phyloP scores from a whole-genome alignment of 2,113 vertebrate genomes.

The Natator depressus region DNA sequence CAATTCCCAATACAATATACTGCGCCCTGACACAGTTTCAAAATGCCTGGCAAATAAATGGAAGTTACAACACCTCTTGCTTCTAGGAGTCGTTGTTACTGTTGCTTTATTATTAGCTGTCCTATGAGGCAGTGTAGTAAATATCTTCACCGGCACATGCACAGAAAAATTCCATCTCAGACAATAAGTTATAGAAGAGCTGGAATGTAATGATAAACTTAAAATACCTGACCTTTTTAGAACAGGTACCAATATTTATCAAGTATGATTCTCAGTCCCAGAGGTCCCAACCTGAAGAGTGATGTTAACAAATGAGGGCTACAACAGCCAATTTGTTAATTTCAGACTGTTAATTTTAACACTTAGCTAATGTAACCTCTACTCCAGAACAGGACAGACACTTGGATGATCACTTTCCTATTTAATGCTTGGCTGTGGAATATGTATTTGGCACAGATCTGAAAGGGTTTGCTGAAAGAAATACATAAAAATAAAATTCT shows the following conservation, averaged over 20 bases:
- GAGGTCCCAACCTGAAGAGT: neutral
- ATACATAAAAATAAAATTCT: neutral
- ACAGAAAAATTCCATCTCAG: neutral
- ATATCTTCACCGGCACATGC: neutral
- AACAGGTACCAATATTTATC: constrained; percentile 23
- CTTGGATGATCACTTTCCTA: neutral
- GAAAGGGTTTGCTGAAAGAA: neutral
- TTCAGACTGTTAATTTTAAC: neutral
- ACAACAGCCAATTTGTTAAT: constrained; percentile 7
- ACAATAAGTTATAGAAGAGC: neutral
- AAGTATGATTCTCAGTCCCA: neutral
- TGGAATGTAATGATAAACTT: neutral
- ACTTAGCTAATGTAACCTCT: neutral
- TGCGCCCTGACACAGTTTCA: neutral
- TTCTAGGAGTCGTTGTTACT: neutral
- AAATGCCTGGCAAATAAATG: neutral
- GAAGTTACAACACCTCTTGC: neutral
- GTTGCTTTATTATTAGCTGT: neutral
- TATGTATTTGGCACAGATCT: neutral
- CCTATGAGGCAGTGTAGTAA: neutral
- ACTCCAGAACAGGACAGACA: neutral
- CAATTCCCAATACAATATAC: neutral
- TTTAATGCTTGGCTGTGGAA: neutral
- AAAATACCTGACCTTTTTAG: neutral
- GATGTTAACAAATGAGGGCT: neutral